Conservation (phyloP, 35 echinoderm and acorn worm species). For the Eucidaris tribuloides region DNA sequence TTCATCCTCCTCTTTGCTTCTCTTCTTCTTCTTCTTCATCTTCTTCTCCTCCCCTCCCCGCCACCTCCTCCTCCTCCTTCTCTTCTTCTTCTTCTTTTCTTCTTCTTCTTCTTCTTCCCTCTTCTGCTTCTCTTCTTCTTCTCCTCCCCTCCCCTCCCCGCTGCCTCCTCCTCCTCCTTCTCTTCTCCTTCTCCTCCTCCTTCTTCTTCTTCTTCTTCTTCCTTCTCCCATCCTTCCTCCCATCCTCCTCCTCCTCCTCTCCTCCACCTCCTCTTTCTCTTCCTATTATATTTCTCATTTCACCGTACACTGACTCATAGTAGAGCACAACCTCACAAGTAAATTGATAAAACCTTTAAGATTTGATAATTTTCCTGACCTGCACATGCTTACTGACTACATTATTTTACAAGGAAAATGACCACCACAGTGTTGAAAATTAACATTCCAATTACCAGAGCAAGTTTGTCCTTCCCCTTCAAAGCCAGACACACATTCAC, state of each 20-base stretch:
- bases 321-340: not conserved
- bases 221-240: too few relatives aligned
- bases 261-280: not conserved
- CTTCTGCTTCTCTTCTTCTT: too few relatives aligned
- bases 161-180: not conserved
- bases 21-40: not conserved
- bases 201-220: not conserved
- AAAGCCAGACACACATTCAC: constrained; percentile 45
- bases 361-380: not conserved
- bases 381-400: not conserved
- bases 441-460: constrained; percentile 34
- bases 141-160: not conserved
- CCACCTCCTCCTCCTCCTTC: not conserved
- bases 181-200: not conserved
- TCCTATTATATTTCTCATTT: not conserved
- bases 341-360: not conserved
- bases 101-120: not conserved
- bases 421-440: too few relatives aligned
- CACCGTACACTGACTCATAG: not conserved
- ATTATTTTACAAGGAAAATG: not conserved
- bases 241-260: not conserved
- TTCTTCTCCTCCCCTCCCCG: too few relatives aligned
- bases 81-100: not conserved
- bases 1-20: too few relatives aligned
- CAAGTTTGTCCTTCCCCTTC: constrained; percentile 39